Evolutionary conservation across 2,797 vertebrate species (phyloP), one percentile per base, ranked within the genome.

Genomic region (Sphaeramia orbicularis): DNA sequence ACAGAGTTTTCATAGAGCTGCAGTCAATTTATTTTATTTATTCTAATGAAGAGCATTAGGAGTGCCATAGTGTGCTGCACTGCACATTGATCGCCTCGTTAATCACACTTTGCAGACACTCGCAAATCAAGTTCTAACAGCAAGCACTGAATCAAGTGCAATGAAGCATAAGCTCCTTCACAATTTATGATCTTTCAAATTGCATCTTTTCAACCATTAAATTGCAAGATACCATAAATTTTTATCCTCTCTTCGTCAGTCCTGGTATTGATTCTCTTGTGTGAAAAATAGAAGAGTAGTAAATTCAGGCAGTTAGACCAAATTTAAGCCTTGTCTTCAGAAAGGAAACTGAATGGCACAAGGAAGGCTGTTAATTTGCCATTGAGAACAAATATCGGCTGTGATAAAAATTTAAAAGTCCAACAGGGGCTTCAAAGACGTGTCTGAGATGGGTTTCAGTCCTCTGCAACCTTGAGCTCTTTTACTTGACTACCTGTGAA

Each of bases 191-290:
- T 99, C 97, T 99, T 97, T 99, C 96, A 98, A 99, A 99, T 99
- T 99, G 98, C 97, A 99, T 99, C 98, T 99, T 99, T 99, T 99
- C 97, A 99, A 99, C 98, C 98, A 99, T 99, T 99, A 99, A 99
- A 99, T 99, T 99, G 97, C 97, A 97, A 99, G 97, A 98, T 99
- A 99, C 96, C 96, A 99, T 99, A 97, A 98, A 99, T 99, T 99
- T 99, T 99, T 99, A 99, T 99, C 96, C 97, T 95, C 96, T 98
- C 96, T 95, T 96, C 97, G 97, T 97, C 95, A 95, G 96, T 95
- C 95, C 96, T 93, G 96, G 96, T 97, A 98, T 98, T 97, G 97
- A 98, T 99, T 99, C 96, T 96, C 95, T 95, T 94, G 95, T 95
- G 96, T 97, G 96, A 97, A 98, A 98, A 98, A 97, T 95, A 96